Evolutionary conservation across 2,888 invertebrate genomes (phyloP).

Genomic region (Eulithis prunata): DNA sequence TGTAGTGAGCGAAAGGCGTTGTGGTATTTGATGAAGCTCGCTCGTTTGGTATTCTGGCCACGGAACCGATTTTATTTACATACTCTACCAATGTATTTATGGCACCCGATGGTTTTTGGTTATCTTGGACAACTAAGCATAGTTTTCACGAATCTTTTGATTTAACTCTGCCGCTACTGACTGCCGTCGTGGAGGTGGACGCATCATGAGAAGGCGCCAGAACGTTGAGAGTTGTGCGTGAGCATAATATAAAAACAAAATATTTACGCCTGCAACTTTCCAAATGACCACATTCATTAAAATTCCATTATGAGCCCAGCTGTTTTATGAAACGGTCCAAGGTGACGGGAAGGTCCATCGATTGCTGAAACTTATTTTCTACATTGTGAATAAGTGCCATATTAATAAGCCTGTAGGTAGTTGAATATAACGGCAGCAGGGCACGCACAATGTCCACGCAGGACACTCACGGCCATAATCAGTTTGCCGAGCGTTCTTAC

Average conservation of each 20-base stretch:
- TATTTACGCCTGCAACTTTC: slow-evolving; percentile 36
- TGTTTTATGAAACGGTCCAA: slow-evolving; percentile 37
- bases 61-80: no score
- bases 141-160: no score
- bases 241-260: slow-evolving; percentile 13
- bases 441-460: slow-evolving; percentile 33
- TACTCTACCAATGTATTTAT: no score
- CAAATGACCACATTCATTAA: slow-evolving; percentile 40
- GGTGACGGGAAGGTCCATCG: slow-evolving; percentile 44
- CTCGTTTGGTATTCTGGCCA: no score
- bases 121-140: no score
- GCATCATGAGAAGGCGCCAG: no score
- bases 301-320: slow-evolving; percentile 36
- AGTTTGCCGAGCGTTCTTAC: background rate
- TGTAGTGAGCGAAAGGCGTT: slow-evolving; percentile 23
- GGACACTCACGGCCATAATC: slow-evolving; percentile 8
- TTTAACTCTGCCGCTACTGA: no score
- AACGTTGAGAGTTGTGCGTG: slow-evolving; percentile 3
- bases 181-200: no score
- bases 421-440: slow-evolving; percentile 33
- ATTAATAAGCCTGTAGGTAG: slow-evolving; percentile 32
- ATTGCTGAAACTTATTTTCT: slow-evolving; percentile 37
- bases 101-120: no score
- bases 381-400: slow-evolving; percentile 33
- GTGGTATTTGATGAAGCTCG: slow-evolving; percentile 14